Conservation (phyloP, 2,797 vertebrate species). For the Muscicapa comitata region DNA sequence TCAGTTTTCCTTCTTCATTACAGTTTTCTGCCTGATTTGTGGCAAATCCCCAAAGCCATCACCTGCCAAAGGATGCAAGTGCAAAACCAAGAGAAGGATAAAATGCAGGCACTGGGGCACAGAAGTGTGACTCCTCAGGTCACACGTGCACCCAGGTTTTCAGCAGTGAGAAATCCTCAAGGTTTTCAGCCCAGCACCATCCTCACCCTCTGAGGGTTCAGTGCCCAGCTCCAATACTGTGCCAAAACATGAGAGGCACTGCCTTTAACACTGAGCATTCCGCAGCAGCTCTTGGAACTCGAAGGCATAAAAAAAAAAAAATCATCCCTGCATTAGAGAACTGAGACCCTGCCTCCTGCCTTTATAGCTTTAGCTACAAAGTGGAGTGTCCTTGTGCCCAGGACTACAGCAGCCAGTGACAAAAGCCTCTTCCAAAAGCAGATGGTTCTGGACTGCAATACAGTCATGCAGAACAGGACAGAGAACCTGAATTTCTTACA, state of each 20-base stretch:
- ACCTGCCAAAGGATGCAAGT: background rate
- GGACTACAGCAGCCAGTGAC: background rate
- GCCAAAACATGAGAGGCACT: accelerated
- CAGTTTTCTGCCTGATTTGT: background rate
- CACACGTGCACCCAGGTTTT: accelerated
- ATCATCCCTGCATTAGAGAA: background rate
- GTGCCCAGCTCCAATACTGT: background rate
- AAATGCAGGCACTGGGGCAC: background rate
- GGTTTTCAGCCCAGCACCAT: background rate
- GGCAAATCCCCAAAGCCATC: background rate
- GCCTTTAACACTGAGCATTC: background rate
- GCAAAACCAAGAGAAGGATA: background rate
- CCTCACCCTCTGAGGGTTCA: background rate
- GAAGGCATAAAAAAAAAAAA: background rate
- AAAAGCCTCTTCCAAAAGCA: background rate
- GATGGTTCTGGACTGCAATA: background rate
- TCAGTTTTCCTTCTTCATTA: background rate
- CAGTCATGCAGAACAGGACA: background rate
- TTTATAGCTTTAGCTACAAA: background rate
- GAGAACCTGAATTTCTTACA: background rate
- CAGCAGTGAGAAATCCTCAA: background rate
- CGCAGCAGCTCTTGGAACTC: background rate
- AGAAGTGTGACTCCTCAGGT: background rate
- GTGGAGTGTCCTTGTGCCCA: background rate
- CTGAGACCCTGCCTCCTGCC: background rate